These are phyloP conservation scores for Bombyx mori DNA, from an alignment of 1,140 invertebrate genomes.

Conservation along the genomic window ASM3026992v2 NC_085110.1:14111001-14111500, in stretches of 20 bases:
- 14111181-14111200: constrained; percentile 21
- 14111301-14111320: too few species aligned
- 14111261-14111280: too few species aligned
- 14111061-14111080: constrained; percentile 25
- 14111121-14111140: constrained; percentile 39
- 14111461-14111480: not conserved
- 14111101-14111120: constrained; percentile 44
- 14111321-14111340: too few species aligned
- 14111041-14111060: constrained; percentile 28
- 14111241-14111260: too few species aligned
- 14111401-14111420: constrained; percentile 26
- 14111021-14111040: constrained; percentile 35
- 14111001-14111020: constrained; percentile 68
- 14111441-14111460: constrained; percentile 6
- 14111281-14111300: too few species aligned
- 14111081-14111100: constrained; percentile 62
- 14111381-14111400: constrained; percentile 50
- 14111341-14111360: constrained; percentile 37
- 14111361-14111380: constrained; percentile 40
- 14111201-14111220: constrained; percentile 21
- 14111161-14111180: constrained; percentile 34
- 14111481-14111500: too few species aligned
- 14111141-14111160: constrained; percentile 32
- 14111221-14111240: not conserved
- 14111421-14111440: constrained; percentile 27